phyloP scores from a whole-genome alignment of 1,140 invertebrate species.

The Gonatopus flavifemur region DNA sequence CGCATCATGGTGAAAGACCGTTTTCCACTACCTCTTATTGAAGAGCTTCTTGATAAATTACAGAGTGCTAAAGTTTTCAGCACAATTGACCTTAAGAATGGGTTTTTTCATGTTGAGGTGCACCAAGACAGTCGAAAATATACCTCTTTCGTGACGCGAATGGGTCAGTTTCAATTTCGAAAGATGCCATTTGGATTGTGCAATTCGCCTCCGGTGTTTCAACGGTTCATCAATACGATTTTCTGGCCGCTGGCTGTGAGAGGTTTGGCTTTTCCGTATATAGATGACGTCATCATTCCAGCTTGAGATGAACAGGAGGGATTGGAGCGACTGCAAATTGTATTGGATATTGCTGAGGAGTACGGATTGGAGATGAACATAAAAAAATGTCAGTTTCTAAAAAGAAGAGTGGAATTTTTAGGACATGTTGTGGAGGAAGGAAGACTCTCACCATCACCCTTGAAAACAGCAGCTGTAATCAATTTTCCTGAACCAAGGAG shows the following conservation, averaged over 20 bases:
- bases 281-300: too few species aligned
- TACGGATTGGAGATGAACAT: conserved; percentile 44
- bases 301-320: too few species aligned
- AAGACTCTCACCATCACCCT: background rate
- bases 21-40: conserved; percentile 24
- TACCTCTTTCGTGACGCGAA: too few species aligned
- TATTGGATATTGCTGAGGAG: background rate
- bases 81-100: conserved; percentile 31
- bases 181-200: too few species aligned
- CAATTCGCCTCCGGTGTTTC: too few species aligned
- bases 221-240: too few species aligned
- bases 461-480: background rate
- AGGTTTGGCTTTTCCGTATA: too few species aligned
- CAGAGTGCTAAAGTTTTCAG: conserved; percentile 15
- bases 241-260: too few species aligned
- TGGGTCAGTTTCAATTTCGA: too few species aligned
- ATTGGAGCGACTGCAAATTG: too few species aligned
- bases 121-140: conserved; percentile 2
- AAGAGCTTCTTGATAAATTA: conserved; percentile 15
- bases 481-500: background rate
- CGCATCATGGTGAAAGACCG: conserved; percentile 26
- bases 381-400: conserved; percentile 35
- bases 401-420: background rate
- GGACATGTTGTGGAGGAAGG: background rate
- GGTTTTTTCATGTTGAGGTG: conserved; percentile 9